Base-by-base conservation (phyloP, 2,113 vertebrate species). In the Elachura formosa region DNA sequence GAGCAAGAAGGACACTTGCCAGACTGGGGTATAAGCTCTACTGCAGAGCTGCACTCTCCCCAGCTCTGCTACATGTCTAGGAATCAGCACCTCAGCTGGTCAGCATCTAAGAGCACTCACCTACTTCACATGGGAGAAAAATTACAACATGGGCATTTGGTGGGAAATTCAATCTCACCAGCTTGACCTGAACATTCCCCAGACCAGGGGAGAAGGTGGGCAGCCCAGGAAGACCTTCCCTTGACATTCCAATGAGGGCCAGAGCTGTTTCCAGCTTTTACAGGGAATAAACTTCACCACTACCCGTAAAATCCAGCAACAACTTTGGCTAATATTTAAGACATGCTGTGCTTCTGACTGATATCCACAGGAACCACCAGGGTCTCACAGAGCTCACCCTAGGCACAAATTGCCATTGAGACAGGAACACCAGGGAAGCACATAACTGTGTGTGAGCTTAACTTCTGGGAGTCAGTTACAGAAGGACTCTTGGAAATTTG, bases 351-450 rank as follows among this genome's bases (percentile, higher is more conserved):
- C 45, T 84, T 28, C 46, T 54, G 58, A 81, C 29, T 95, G n/a
- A 29, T 2, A 3, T 33, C 43, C 71, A 46, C 29, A 15, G 55
- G 24, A 31, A 77, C 17, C 2, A 3, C 3, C 3, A 5, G 16
- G 11, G 26, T 45, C 38, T 78, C 38, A 24, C 0, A 0, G 31
- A 48, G 22, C 17, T 54, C 38, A 69, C 24, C 24, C 76, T 18
- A 26, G 40, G 36, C 36, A 67, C 36, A 68, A 75, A 14, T 15
- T 79, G 31, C n/a, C 41, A 67, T 2, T 29, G 72, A 66, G n/a
- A 59, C 18, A 75, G 46, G 22, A 64, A 38, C 23, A 38, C 26
- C 28, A 14, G 0, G 2, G 58, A 36, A 25, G 5, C 29, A 84
- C 1, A 3, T 17, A 71, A 69, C 28, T 8, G 2, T 40, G 22